Evolutionary conservation across 2,797 vertebrate genomes (phyloP), one percentile per base, ranked within the genome.

Genomic region (Lagocephalus sceleratus): DNA sequence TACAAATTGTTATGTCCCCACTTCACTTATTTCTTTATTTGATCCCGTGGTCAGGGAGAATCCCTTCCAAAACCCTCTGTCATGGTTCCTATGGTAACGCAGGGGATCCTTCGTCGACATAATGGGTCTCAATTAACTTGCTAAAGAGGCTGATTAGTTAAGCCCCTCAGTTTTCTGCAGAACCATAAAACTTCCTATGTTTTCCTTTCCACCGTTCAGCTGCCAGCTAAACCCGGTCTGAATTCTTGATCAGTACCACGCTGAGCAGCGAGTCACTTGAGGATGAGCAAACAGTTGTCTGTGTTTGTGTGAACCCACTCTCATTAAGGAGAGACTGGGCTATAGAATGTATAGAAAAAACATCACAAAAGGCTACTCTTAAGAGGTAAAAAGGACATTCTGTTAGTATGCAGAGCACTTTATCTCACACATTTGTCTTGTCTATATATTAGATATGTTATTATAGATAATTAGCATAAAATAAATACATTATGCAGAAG

Each of bases 81-180:
- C 57, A 21, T 71, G 62, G 85, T 90, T 83, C 82, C 88, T 63
- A 84, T 85, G 78, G 87, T 75, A 85, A 88, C 85, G 35, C 29
- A 55, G 68, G 66, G 58, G 82, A 83, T 85, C 69, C 74, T 85
- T 85, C 62, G 67, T 56, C 77, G 78, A 78, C 65, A 73, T 68
- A 83, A 83, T 66, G 63, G 73, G 84, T 81, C 79, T 86, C 75
- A 82, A 85, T 89, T 84, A 86, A 80, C 62, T 78, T 75, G 67
- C 63, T 80, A 73, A 80, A 86, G 64, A 83, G 77, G 60, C 60
- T 40, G 83, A 88, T 88, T 89, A 76, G 83, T 85, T 83, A 82
- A 82, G 83, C 82, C 65, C 76, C 81, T 60, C 78, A 66, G 76
- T 82, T 67, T 70, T 63, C 73, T 78, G 78, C 78, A 77, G 75